Evolutionary conservation across 1,140 invertebrate species (phyloP).

Genomic region (Lepidurus apus): DNA sequence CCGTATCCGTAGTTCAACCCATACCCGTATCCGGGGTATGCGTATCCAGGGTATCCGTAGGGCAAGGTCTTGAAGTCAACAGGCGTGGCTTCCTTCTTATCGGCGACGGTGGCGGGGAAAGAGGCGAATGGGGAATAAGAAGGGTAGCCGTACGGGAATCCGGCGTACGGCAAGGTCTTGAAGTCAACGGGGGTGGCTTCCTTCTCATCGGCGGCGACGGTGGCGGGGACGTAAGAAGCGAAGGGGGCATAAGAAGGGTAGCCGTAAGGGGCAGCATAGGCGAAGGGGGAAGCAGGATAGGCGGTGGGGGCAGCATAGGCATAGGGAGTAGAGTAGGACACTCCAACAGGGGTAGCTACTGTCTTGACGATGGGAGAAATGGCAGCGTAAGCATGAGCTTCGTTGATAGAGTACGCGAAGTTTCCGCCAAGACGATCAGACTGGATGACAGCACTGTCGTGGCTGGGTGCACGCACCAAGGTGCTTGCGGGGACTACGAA

Average conservation of each 20-base stretch:
- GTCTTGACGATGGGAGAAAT: constrained; percentile 39
- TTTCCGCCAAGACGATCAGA: constrained; percentile 42
- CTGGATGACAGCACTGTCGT: constrained; percentile 42
- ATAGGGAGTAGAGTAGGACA: constrained; percentile 35
- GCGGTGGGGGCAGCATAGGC: constrained; percentile 11
- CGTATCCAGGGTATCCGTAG: not conserved
- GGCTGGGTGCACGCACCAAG: constrained; percentile 38
- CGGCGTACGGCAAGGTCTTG: not conserved
- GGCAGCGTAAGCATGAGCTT: constrained; percentile 40
- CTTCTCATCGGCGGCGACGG: constrained; percentile 3
- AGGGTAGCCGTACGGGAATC: too few relatives aligned
- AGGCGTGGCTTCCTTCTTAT: not conserved
- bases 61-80: not conserved
- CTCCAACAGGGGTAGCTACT: constrained; percentile 38
- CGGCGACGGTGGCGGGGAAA: constrained; percentile 18
- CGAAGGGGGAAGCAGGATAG: constrained; percentile 4
- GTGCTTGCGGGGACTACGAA: constrained; percentile 34
- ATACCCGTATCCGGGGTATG: not conserved
- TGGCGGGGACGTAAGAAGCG: not conserved
- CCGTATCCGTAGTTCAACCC: not conserved
- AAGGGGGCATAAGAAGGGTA: too few relatives aligned
- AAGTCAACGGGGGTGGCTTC: not conserved
- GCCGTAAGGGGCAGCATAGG: not conserved
- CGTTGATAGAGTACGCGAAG: constrained; percentile 42
- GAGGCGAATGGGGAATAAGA: not conserved